These are phyloP conservation scores for Leptinotarsa lineolata DNA, from an alignment of 1,140 invertebrate genomes.

Conservation along the genomic window DNA sequence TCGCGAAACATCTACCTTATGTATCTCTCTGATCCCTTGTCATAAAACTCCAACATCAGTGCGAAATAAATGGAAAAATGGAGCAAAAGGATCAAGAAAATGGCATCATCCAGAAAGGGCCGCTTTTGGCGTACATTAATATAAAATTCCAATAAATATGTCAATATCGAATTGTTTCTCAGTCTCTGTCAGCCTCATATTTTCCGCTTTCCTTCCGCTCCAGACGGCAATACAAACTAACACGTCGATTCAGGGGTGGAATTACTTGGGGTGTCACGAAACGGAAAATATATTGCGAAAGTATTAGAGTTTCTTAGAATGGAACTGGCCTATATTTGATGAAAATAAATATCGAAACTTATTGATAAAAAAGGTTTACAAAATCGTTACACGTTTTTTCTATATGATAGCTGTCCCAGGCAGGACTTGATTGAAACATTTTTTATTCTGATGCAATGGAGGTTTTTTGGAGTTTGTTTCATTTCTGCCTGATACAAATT, in stretches of 20 bases:
- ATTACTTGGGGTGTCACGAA: background rate
- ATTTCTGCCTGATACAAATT: no score
- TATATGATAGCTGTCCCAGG: no score
- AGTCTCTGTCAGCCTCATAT: slow-evolving; percentile 8
- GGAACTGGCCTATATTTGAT: no score
- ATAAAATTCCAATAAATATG: slow-evolving; percentile 22
- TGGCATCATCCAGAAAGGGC: slow-evolving; percentile 1
- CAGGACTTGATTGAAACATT: no score
- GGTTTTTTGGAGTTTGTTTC: no score
- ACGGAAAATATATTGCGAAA: background rate
- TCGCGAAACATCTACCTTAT: background rate
- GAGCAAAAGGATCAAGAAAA: slow-evolving; percentile 6
- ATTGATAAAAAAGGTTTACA: no score
- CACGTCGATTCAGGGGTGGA: slow-evolving; percentile 6
- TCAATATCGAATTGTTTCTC: slow-evolving; percentile 11
- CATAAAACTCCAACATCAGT: background rate
- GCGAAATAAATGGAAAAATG: slow-evolving; percentile 1
- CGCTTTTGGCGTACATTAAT: slow-evolving; percentile 15
- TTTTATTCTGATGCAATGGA: no score
- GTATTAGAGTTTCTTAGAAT: background rate
- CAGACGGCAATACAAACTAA: slow-evolving; percentile 13
- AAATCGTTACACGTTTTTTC: no score
- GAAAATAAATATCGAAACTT: no score
- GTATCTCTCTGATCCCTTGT: background rate
- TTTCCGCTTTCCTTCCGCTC: background rate